A percentile compares a stretch with the other conserved stretches of the same genome.
Evolutionary conservation across 1,140 invertebrate species (phyloP).

Genomic region (Sogatella furcifera): DNA sequence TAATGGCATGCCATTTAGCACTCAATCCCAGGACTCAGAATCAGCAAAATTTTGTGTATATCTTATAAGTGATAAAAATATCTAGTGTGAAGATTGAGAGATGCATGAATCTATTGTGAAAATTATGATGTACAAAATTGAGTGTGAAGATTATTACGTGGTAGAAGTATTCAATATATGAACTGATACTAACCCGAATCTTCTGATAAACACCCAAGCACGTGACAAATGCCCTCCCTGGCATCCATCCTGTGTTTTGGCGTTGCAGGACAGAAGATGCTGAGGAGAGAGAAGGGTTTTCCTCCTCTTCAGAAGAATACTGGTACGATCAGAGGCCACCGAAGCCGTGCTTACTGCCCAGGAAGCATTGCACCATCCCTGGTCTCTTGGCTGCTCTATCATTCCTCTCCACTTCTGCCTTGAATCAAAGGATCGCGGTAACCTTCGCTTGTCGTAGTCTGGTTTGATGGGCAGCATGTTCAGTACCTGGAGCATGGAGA

Average conservation of each 20-base stretch:
- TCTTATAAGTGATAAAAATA: too few species aligned
- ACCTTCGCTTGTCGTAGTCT: slow-evolving; percentile 41
- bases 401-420: slow-evolving; percentile 56
- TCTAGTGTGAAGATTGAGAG: too few species aligned
- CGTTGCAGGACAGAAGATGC: slow-evolving; percentile 76
- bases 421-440: slow-evolving; percentile 64
- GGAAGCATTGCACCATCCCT: slow-evolving; percentile 81
- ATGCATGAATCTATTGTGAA: too few species aligned
- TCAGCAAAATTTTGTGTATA: too few species aligned
- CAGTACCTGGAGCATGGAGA: slow-evolving; percentile 38
- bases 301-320: slow-evolving; percentile 68
- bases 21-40: too few species aligned
- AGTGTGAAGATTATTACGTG: too few species aligned
- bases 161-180: too few species aligned
- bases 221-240: slow-evolving; percentile 77
- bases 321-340: slow-evolving; percentile 66
- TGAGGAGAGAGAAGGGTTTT: slow-evolving; percentile 69
- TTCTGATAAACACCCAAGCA: slow-evolving; percentile 80
- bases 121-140: too few species aligned
- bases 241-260: slow-evolving; percentile 63
- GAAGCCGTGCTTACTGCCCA: slow-evolving; percentile 83
- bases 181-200: slow-evolving; percentile 64
- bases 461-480: slow-evolving; percentile 56
- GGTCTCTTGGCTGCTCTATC: slow-evolving; percentile 67
- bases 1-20: too few species aligned